Percentiles rank a stretch among this genome's conserved stretches.
Evolutionary conservation across 2,113 vertebrate genomes (phyloP).

Genomic region (Semnornis frantzii): DNA sequence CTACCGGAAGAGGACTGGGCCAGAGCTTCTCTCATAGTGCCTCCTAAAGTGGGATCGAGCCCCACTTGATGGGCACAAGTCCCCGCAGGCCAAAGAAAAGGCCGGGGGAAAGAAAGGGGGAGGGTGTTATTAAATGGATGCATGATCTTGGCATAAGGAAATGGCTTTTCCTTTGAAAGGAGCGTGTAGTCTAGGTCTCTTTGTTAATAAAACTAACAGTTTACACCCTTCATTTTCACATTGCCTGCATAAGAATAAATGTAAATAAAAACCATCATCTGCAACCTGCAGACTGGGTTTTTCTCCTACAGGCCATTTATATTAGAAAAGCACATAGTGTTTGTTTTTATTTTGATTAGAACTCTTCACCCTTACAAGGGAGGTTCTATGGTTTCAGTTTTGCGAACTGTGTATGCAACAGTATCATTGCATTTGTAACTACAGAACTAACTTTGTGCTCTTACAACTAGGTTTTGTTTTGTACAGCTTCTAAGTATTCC

Average conservation of each 20-base stretch:
- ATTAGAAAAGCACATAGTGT: background rate
- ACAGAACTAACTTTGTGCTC: background rate
- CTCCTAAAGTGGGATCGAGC: slow-evolving; percentile 45
- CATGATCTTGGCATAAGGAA: background rate
- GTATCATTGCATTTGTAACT: background rate
- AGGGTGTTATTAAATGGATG: slow-evolving; percentile 43
- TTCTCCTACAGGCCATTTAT: slow-evolving; percentile 2
- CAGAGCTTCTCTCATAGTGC: slow-evolving; percentile 64
- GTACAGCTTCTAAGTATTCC: background rate
- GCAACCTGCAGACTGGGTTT: background rate
- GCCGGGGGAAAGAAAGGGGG: background rate
- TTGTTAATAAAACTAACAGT: slow-evolving; percentile 16
- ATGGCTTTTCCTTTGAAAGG: slow-evolving; percentile 3
- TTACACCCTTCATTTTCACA: background rate
- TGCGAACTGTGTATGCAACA: background rate
- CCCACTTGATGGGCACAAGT: slow-evolving; percentile 20
- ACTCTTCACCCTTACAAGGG: background rate
- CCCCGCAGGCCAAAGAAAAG: slow-evolving; percentile 32
- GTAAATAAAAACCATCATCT: background rate
- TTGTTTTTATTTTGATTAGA: slow-evolving; percentile 25
- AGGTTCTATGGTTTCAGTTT: slow-evolving; percentile 24
- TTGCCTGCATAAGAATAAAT: background rate
- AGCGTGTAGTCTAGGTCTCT: background rate
- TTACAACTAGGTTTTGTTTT: background rate
- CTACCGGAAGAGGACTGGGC: slow-evolving; percentile 71